These are phyloP conservation scores for Andrena bicolor DNA, from an alignment of 2,888 invertebrate species.

Conservation along the genomic window DNA sequence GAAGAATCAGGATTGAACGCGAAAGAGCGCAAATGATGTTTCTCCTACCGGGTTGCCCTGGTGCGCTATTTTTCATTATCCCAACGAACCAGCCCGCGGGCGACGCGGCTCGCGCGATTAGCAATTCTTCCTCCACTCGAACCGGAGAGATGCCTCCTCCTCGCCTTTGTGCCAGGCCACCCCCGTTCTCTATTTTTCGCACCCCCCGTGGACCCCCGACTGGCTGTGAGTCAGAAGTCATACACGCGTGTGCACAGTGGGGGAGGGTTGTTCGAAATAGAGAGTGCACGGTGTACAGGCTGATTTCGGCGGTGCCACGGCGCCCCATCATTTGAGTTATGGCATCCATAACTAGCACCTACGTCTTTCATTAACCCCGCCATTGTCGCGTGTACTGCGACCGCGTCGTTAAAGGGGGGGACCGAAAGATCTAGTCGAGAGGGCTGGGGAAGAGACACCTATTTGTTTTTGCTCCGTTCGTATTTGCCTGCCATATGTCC, in stretches of 20 bases:
- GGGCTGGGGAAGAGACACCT: conserved; percentile 54
- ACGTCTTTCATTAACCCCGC: conserved; percentile 79
- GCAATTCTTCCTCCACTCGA: conserved; percentile 48
- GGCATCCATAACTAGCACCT: conserved; percentile 79
- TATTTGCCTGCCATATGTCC: conserved; percentile 76
- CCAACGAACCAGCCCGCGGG: conserved; percentile 31
- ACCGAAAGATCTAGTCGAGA: conserved; percentile 42
- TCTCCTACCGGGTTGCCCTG: conserved; percentile 30
- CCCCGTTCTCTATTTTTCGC: conserved; percentile 62
- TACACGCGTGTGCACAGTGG: conserved; percentile 46
- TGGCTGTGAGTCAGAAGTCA: conserved; percentile 72
- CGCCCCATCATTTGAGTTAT: conserved; percentile 71
- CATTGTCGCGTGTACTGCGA: conserved; percentile 74
- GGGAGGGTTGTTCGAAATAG: background rate
- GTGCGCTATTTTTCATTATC: conserved; percentile 51
- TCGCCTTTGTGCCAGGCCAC: conserved; percentile 44
- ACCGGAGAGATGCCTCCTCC: conserved; percentile 45
- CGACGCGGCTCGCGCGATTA: conserved; percentile 44
- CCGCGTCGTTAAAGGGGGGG: conserved; percentile 65
- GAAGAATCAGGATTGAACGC: conserved; percentile 19
- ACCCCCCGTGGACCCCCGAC: conserved; percentile 49
- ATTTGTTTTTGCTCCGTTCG: conserved; percentile 73
- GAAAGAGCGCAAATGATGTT: conserved; percentile 27
- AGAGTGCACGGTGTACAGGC: conserved; percentile 34
- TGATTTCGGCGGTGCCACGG: conserved; percentile 61